Evolutionary conservation across 2,888 invertebrate species (phyloP).

Genomic region (Melanchra persicariae): DNA sequence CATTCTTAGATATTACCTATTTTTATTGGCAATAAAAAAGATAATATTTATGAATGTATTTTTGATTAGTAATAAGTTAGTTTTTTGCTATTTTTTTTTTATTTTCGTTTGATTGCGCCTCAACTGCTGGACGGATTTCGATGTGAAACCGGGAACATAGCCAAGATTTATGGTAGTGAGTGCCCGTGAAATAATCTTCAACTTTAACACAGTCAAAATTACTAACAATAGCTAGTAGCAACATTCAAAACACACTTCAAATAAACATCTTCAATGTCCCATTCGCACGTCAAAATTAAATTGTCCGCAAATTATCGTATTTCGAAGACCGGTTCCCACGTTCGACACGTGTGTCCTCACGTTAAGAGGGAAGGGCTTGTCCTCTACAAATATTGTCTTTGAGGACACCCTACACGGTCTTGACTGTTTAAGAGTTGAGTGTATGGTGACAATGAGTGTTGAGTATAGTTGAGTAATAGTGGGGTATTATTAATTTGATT

Average conservation of each 20-base stretch:
- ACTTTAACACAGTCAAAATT: background rate
- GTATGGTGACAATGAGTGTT: slow-evolving; percentile 65
- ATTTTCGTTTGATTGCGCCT: too few species aligned
- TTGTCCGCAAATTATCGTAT: slow-evolving; percentile 83
- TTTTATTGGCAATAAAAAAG: too few species aligned
- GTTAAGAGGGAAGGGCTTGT: slow-evolving; percentile 80
- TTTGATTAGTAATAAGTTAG: too few species aligned
- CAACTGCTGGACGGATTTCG: too few species aligned
- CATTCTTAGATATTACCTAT: too few species aligned
- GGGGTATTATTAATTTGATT: slow-evolving; percentile 62
- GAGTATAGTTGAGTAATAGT: slow-evolving; percentile 54
- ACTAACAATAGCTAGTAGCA: background rate
- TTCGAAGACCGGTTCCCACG: slow-evolving; percentile 83
- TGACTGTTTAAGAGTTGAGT: slow-evolving; percentile 84
- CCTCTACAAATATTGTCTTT: slow-evolving; percentile 90
- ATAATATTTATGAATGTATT: too few species aligned
- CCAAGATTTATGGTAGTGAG: too few species aligned
- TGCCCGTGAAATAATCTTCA: too few species aligned
- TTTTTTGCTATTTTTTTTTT: too few species aligned
- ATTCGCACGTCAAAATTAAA: slow-evolving; percentile 77
- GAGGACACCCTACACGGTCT: slow-evolving; percentile 84
- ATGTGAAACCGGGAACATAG: too few species aligned
- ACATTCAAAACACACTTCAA: background rate
- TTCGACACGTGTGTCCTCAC: slow-evolving; percentile 82
- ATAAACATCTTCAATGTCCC: slow-evolving; percentile 63